phyloP scores from a whole-genome alignment of 2,888 invertebrate genomes.

The Rotaria socialis region DNA sequence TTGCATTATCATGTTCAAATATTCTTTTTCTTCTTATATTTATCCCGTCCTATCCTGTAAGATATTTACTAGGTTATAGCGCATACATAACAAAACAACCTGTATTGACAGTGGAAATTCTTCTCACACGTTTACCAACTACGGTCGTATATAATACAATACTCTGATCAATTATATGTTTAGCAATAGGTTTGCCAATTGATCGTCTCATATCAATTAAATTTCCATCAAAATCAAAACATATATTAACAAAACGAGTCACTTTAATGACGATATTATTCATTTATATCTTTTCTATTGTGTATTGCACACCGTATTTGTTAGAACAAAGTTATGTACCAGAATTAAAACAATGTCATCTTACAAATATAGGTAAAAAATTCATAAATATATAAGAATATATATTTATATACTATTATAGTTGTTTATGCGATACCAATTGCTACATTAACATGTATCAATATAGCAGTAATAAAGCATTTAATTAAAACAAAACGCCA shows the following conservation, averaged over 20 bases:
- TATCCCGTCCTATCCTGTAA: background rate
- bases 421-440: background rate
- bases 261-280: background rate
- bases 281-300: background rate
- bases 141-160: background rate
- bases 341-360: background rate
- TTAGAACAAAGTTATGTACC: background rate
- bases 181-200: background rate
- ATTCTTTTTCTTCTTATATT: slow-evolving; percentile 8
- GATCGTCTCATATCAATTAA: background rate
- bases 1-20: slow-evolving; percentile 14
- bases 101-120: background rate
- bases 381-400: background rate
- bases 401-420: background rate
- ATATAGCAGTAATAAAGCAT: background rate
- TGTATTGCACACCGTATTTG: slow-evolving; percentile 1
- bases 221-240: background rate
- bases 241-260: background rate
- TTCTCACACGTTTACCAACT: background rate
- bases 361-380: background rate
- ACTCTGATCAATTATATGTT: background rate
- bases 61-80: background rate
- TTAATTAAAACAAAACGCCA: background rate
- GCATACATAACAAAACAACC: background rate
- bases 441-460: background rate